Evolutionary conservation across 2,797 vertebrate species (phyloP), one percentile per base, ranked within the genome.

Genomic region (Gephyroberyx darwinii): DNA sequence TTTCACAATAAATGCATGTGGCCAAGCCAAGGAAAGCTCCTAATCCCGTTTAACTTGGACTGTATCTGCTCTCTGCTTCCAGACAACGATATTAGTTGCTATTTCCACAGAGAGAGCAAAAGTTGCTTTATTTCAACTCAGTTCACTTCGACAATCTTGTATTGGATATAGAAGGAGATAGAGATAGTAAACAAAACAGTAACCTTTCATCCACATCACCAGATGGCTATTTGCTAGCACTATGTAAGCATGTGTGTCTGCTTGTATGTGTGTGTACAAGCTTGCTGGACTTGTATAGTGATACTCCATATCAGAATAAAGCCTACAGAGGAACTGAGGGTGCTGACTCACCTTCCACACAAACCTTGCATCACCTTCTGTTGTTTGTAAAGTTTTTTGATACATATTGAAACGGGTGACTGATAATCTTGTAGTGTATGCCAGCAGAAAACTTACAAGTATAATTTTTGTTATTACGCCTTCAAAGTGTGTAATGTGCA

Each of bases 341-440:
- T 58, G 26, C 61, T 39, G 13, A 90, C 81, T 89, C 76, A 86
- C 77, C 80, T 84, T 80, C 22, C 5, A 31, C 7, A 65, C 58
- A 77, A 68, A 69, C 65, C 74, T 43, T n/a, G 17, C 13, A 63
- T 84, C 69, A 53, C 52, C 51, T 74, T 77, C 50, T 69, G 35
- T 75, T 78, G 62, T 30, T 30, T 65, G 73, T 72, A 45, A 50
- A 43, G 65, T 8, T 51, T 5, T 51, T 65, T 5, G 26, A 31
- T 1, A 57, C 14, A 37, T 69, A 48, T 79, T 17, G 43, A 76
- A 51, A 39, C 33, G 19, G 19, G 5, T 39, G 22, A 51, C 41
- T 43, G 10, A 14, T 4, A 43, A 43, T 14, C 14, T 43, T 43
- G 12, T 14, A 16, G 1, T 43, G 13, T 43, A 13, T 43, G 12